Conservation (phyloP, 2,888 invertebrate species). For the Mimachlamys varia region DNA sequence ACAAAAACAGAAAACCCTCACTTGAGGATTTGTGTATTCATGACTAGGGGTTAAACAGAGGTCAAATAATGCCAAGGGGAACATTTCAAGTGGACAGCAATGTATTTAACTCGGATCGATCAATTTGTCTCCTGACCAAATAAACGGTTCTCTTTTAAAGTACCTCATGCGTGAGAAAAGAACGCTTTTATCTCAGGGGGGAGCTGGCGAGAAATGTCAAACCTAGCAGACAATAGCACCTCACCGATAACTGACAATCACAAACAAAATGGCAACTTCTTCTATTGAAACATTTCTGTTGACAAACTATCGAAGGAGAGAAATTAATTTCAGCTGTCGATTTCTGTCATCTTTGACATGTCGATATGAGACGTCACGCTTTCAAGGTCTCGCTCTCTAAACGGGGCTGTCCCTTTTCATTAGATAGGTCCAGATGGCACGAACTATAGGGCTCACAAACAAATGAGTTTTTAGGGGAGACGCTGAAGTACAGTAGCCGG, state of each 20-base stretch:
- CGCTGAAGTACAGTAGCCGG: background rate
- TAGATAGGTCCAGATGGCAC: background rate
- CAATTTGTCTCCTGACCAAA: background rate
- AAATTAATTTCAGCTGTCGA: background rate
- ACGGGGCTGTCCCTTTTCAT: background rate
- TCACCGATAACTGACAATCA: background rate
- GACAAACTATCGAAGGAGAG: background rate
- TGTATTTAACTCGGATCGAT: background rate
- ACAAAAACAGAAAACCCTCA: background rate
- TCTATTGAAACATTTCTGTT: background rate
- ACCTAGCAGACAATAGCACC: background rate
- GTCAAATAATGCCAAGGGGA: background rate
- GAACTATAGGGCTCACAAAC: background rate
- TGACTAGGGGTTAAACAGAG: background rate
- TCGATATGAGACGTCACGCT: background rate
- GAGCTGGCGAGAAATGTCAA: background rate
- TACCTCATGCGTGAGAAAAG: background rate
- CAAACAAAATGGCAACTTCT: background rate
- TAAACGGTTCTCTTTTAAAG: background rate
- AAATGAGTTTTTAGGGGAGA: background rate
- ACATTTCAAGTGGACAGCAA: background rate
- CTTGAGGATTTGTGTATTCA: background rate
- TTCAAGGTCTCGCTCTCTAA: background rate
- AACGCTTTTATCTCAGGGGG: background rate
- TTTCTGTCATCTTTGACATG: constrained; percentile 19